Evolutionary conservation across 2,888 invertebrate genomes (phyloP).

Genomic region (Pyrrhosoma nymphula): DNA sequence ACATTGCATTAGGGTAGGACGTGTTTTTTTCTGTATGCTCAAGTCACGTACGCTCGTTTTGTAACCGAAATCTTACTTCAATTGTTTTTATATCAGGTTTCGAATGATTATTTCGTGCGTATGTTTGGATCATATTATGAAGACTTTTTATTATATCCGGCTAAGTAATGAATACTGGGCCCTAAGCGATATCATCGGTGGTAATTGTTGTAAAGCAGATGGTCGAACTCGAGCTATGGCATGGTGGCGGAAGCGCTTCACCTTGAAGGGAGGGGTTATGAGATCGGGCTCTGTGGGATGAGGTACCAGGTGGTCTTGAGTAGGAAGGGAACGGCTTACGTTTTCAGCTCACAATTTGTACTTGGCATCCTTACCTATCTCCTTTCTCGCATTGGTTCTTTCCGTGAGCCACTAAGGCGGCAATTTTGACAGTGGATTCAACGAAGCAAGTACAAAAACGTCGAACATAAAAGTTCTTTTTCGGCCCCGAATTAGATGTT

Average conservation of each 20-base stretch:
- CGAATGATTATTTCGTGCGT: conserved; percentile 21
- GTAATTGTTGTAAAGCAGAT: not conserved
- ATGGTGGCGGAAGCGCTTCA: conserved; percentile 55
- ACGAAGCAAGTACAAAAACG: not conserved
- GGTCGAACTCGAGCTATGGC: conserved; percentile 15
- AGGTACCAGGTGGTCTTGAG: conserved; percentile 62
- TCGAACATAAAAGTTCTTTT: not conserved
- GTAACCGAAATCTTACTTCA: conserved; percentile 63
- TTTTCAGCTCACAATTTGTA: conserved; percentile 48
- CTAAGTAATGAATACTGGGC: not conserved
- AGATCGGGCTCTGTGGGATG: conserved; percentile 37
- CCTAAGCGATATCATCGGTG: not conserved
- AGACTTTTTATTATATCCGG: not conserved
- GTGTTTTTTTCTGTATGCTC: conserved; percentile 5
- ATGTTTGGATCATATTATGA: not conserved
- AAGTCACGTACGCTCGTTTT: conserved; percentile 43
- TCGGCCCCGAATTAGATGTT: not conserved
- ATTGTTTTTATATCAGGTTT: conserved; percentile 48
- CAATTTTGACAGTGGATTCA: not conserved
- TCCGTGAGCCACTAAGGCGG: not conserved
- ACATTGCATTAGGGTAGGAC: not conserved
- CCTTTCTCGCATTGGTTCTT: not conserved
- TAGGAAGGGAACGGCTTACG: conserved; percentile 38
- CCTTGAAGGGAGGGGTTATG: conserved; percentile 62
- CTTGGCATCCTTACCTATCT: not conserved